A percentile compares a stretch with the other conserved stretches of the same genome.
These are phyloP conservation scores for Diplosoma virens DNA, from an alignment of 23 tunicate genomes.

Conservation along the genomic window DNA sequence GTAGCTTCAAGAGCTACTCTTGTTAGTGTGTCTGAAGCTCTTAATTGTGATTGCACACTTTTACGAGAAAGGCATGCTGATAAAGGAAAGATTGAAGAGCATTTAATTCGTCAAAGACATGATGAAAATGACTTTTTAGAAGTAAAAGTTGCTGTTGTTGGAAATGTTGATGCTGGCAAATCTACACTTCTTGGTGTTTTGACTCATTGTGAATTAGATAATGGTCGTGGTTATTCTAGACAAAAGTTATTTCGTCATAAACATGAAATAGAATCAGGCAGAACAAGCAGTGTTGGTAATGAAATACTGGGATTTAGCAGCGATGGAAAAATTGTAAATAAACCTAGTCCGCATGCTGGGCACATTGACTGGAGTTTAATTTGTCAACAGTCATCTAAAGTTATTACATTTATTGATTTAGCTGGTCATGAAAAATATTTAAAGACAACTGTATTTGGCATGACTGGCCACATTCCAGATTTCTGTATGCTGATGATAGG, in stretches of 20 bases:
- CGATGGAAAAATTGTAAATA: conserved; percentile 72
- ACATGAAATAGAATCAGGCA: conserved; percentile 96
- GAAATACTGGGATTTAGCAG: conserved; percentile 96
- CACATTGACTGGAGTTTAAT: conserved; percentile 94
- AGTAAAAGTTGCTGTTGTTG: conserved; percentile 98
- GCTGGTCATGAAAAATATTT: conserved; percentile 98
- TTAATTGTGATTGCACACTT: conserved; percentile 81
- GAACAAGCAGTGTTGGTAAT: conserved; percentile 98
- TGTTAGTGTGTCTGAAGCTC: conserved; percentile 52
- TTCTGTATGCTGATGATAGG: conserved; percentile 98
- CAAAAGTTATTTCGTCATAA: conserved; percentile 98
- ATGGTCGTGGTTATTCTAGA: conserved; percentile 95
- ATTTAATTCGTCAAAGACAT: conserved; percentile 58
- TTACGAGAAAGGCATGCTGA: conserved; percentile 59
- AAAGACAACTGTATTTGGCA: conserved; percentile 99
- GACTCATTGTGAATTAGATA: conserved; percentile 97
- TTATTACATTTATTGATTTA: conserved; percentile 97
- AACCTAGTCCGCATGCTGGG: conserved; percentile 79
- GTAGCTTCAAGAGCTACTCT: conserved; percentile 62
- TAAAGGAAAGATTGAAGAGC: conserved; percentile 73
- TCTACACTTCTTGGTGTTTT: conserved; percentile 95
- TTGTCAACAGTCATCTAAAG: conserved; percentile 90
- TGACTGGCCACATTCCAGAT: conserved; percentile 99
- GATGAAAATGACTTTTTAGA: conserved; percentile 89
- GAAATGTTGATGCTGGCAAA: conserved; percentile 99